phyloP scores from a whole-genome alignment of 2,797 vertebrate species.

The Notoglanidium macrostoma region DNA sequence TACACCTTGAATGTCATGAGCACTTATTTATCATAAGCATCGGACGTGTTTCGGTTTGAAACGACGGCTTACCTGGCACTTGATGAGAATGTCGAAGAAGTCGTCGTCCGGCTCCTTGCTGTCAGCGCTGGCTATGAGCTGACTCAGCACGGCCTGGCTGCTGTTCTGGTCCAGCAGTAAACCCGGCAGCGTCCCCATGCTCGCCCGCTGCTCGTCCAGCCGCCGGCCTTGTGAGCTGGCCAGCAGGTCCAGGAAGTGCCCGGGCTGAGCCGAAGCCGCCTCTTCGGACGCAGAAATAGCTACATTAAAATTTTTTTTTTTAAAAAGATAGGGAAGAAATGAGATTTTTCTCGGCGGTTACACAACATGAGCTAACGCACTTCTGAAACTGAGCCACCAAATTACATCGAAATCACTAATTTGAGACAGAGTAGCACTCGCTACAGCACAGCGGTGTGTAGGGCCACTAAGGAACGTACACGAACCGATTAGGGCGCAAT shows the following conservation, averaged over 20 bases:
- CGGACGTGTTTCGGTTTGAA: neutral
- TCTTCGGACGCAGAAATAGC: conserved; percentile 72
- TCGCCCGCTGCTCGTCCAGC: conserved; percentile 90
- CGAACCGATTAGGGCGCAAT: neutral
- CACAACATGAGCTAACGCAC: neutral
- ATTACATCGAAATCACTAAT: neutral
- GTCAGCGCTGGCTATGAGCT: conserved; percentile 72
- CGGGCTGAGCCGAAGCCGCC: conserved; percentile 81
- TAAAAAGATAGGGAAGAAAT: neutral
- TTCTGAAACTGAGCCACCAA: neutral
- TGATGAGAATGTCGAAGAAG: conserved; percentile 93
- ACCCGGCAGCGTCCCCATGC: conserved; percentile 83
- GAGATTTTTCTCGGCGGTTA: neutral
- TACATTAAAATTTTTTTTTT: conserved; percentile 53
- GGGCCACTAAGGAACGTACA: neutral
- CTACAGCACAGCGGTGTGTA: neutral
- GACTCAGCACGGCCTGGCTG: conserved; percentile 74
- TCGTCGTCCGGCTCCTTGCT: conserved; percentile 83
- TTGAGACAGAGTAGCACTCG: neutral
- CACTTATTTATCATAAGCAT: neutral
- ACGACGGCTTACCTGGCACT: conserved; percentile 83
- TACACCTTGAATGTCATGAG: neutral
- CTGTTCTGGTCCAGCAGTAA: conserved; percentile 77
- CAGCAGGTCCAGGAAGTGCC: conserved; percentile 91
- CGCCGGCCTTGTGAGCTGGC: conserved; percentile 90